Percentiles rank a stretch among this genome's conserved stretches.
These are phyloP conservation scores for Mormoops blainvillei DNA, from an alignment of 2,113 vertebrate species.

Conservation along the genomic window DNA sequence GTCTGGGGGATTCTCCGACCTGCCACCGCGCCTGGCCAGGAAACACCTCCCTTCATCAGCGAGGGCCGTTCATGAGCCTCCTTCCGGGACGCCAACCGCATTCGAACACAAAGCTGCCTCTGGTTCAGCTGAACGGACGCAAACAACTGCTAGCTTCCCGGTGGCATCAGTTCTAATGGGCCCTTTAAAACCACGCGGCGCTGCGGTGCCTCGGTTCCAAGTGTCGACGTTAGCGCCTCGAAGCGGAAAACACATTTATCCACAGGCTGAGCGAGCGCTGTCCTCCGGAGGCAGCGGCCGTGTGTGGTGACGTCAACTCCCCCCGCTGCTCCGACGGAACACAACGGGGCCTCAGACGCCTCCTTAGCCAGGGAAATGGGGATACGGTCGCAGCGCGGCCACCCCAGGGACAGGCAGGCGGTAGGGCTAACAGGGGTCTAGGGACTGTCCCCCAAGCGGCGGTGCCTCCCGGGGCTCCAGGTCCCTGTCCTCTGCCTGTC, in stretches of 20 bases:
- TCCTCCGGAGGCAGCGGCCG: not conserved
- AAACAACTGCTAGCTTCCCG: rapidly evolving
- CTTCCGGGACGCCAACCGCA: not conserved
- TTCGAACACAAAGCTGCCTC: not conserved
- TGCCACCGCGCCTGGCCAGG: not conserved
- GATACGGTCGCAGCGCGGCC: rapidly evolving
- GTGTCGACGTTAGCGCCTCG: rapidly evolving
- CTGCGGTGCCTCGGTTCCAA: not conserved
- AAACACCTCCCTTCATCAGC: rapidly evolving
- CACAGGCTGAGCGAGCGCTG: rapidly evolving
- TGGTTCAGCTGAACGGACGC: not conserved
- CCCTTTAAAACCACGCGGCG: not conserved
- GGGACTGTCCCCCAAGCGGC: rapidly evolving
- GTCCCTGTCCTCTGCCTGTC: not conserved
- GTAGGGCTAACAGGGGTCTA: rapidly evolving
- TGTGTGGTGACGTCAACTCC: rapidly evolving
- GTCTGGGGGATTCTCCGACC: rapidly evolving
- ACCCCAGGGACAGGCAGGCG: rapidly evolving
- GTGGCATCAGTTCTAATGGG: rapidly evolving
- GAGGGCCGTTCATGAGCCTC: rapidly evolving
- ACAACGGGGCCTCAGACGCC: not conserved
- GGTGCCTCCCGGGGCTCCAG: rapidly evolving
- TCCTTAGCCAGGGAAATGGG: rapidly evolving
- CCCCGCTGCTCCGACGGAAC: no score
- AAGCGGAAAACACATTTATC: not conserved